Percentiles rank a stretch among this genome's conserved stretches.
Conservation (phyloP, 2,888 invertebrate species). For the Pegoplata infirma region DNA sequence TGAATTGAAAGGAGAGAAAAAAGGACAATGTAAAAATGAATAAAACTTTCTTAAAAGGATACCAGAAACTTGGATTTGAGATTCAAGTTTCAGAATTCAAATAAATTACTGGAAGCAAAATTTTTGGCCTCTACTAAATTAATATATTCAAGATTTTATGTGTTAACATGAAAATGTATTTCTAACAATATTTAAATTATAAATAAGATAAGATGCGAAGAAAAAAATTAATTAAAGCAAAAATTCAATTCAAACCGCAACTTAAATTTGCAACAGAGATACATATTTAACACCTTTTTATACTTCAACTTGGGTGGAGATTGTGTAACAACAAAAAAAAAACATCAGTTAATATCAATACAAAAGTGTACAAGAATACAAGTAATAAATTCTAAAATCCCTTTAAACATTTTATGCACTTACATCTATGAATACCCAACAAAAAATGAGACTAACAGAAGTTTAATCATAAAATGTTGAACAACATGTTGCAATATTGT, state of each 20-base stretch:
- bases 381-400: constrained; percentile 35
- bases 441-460: too few species aligned
- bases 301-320: constrained; percentile 19
- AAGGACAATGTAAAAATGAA: too few species aligned
- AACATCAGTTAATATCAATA: constrained; percentile 13
- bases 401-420: too few species aligned
- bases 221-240: background rate
- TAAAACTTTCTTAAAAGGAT: too few species aligned
- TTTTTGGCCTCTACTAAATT: too few species aligned
- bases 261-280: background rate
- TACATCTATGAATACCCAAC: too few species aligned
- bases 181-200: constrained; percentile 4
- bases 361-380: background rate
- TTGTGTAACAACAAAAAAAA: background rate
- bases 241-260: background rate
- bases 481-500: too few species aligned
- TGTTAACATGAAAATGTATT: constrained; percentile 18
- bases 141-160: background rate
- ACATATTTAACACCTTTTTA: constrained; percentile 29
- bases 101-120: too few species aligned
- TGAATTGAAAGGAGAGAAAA: too few species aligned
- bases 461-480: too few species aligned
- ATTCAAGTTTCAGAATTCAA: too few species aligned
- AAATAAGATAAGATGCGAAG: background rate
- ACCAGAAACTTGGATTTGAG: too few species aligned